Evolutionary conservation across 92 coral and sea anemone genomes (phyloP), one percentile per base, ranked within the genome.

Genomic region (Parazoanthus darwini): DNA sequence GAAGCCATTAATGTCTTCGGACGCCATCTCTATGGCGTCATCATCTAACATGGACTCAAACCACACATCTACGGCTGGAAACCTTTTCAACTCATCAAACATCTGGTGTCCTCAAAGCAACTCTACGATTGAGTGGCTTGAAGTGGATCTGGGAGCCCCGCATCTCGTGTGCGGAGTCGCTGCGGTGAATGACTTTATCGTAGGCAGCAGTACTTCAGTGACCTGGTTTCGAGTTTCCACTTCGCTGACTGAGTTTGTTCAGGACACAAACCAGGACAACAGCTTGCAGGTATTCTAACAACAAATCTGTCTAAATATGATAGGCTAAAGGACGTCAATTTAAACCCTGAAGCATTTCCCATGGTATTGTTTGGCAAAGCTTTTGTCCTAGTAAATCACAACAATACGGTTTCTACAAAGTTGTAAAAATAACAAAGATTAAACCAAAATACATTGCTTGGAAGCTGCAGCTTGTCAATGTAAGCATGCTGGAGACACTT

Each of bases 141-240:
- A 56, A 5, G 85, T 80, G 15, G 85, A 80, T 29, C 46, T 80
- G 65, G 85, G 85, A 80, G 85, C 46, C n/a, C 85, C 85, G n/a
- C 29, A 80, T 23, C 25, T 58, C 20, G 43, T 80, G 37, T 80
- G 85, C 33, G 85, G 72, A 3, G 85, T 80, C 14, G 71, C 85
- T 54, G 85, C 85, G 25, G 85, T 80, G 15, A 80, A 80, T 14
- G 39, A 80, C 26, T 54, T 25, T 29, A 22, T 80, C 43, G 39
- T 18, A 1, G 72, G 73, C 0, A 37, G 46, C 26, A 48, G 43
- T 18, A 13, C 46, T 36, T 80, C 85, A 7, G 39, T 6, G 25
- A 80, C 85, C 26, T 80, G 85, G 85, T 80, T 36, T 23, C 65
- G 85, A 36, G 73, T 80, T 16, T 80, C 85, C 26, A 80, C 85